Conservation (phyloP, 2,113 vertebrate genomes). For the Cyanocitta stelleri region DNA sequence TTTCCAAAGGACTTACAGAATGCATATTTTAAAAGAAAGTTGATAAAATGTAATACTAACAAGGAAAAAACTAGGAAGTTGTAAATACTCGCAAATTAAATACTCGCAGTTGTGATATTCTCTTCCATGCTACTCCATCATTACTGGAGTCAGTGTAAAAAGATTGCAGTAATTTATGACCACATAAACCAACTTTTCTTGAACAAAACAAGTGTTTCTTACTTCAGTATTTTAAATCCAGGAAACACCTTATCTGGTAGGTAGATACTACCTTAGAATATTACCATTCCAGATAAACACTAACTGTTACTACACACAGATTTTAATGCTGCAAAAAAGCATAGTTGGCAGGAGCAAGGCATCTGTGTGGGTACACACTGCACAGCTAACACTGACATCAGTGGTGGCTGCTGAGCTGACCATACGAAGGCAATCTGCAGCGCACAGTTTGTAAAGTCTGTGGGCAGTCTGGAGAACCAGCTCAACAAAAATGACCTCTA, state of each 20-base stretch:
- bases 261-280: neutral
- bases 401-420: neutral
- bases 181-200: neutral
- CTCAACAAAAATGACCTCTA: neutral
- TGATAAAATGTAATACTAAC: neutral
- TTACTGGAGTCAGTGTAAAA: neutral
- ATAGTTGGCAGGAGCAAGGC: neutral
- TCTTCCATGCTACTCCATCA: neutral
- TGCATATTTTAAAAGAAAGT: neutral
- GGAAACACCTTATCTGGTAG: neutral
- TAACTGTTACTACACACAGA: neutral
- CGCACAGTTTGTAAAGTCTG: neutral
- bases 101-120: neutral
- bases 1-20: neutral
- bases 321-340: neutral
- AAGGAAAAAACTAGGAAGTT: neutral
- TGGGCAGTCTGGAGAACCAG: neutral
- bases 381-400: fast-evolving
- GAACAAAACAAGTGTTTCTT: neutral
- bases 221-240: neutral
- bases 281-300: neutral
- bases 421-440: neutral
- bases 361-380: neutral
- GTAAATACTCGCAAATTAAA: neutral
- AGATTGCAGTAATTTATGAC: neutral